phyloP scores from a whole-genome alignment of 2,113 vertebrate genomes.

The Oncorhynchus kisutch region DNA sequence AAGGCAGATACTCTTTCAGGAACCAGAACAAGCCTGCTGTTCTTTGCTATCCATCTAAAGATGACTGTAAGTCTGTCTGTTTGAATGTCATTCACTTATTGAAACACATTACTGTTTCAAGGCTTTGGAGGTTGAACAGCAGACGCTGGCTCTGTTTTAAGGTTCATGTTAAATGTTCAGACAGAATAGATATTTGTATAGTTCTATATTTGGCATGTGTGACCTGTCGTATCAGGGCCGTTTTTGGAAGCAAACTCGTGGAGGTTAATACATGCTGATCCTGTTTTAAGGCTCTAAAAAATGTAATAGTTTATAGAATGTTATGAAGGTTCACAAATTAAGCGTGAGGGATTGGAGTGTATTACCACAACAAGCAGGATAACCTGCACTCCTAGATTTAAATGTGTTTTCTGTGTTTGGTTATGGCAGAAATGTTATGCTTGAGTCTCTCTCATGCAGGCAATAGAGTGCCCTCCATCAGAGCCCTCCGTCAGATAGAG shows the following conservation, averaged over 20 bases:
- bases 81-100: background rate
- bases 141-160: constrained; percentile 15
- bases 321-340: background rate
- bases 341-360: background rate
- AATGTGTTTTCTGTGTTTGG: background rate
- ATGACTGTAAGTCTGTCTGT: constrained; percentile 79
- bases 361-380: background rate
- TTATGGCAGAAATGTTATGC: background rate
- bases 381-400: background rate
- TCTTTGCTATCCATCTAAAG: constrained; percentile 65
- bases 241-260: constrained; percentile 2
- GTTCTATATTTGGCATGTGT: constrained; percentile 13
- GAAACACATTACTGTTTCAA: too few species aligned
- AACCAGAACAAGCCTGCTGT: constrained; percentile 63
- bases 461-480: background rate
- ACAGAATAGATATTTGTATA: background rate
- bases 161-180: constrained; percentile 9
- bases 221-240: background rate
- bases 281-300: background rate
- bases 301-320: background rate
- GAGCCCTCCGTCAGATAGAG: too few species aligned
- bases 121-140: background rate
- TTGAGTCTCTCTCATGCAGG: background rate
- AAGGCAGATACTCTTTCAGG: constrained; percentile 59
- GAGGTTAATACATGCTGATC: constrained; percentile 13